Evolutionary conservation across 2,113 vertebrate species (phyloP).

Genomic region (Semnopithecus entellus): DNA sequence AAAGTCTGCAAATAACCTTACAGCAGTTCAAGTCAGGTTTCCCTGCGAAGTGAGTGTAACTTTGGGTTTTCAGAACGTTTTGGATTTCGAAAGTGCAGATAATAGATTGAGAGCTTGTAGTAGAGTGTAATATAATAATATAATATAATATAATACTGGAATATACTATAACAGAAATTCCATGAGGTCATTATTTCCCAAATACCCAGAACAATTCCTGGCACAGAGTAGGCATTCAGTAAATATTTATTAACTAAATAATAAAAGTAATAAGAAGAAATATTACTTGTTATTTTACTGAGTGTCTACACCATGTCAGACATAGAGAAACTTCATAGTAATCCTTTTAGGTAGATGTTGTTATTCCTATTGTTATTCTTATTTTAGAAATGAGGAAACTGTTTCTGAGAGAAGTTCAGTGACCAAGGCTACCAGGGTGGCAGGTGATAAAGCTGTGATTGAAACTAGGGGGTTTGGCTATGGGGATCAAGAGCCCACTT

Average conservation of each 20-base stretch:
- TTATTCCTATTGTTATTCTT: background rate
- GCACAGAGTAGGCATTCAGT: background rate
- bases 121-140: background rate
- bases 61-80: background rate
- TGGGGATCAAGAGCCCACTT: background rate
- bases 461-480: background rate
- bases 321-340: background rate
- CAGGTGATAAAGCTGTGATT: background rate
- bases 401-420: background rate
- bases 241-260: background rate
- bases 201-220: background rate
- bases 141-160: background rate
- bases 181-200: background rate
- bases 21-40: background rate
- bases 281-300: background rate
- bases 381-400: background rate
- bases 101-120: background rate
- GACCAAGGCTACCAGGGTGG: background rate
- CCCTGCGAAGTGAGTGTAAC: background rate
- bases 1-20: background rate
- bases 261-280: background rate
- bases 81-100: background rate
- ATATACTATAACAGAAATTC: background rate
- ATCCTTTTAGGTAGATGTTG: background rate
- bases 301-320: background rate